Evolutionary conservation across 1,140 invertebrate genomes (phyloP), one percentile per base, ranked within the genome.

Genomic region (Laupala kohalensis): DNA sequence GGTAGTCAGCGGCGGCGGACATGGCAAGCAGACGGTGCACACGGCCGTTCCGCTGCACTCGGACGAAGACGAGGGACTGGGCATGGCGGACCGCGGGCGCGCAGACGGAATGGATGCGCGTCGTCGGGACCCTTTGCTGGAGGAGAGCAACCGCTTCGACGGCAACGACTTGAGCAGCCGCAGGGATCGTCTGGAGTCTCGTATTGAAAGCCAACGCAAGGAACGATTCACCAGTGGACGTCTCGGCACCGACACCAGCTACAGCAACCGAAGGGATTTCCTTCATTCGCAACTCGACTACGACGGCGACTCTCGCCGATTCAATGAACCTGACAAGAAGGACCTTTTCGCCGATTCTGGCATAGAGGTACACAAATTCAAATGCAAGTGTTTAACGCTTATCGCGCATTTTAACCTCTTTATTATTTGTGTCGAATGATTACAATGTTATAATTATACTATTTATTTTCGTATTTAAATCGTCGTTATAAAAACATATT

Each of bases 331-430:
- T 15, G 25, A 19, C n/a, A 71, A 71, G 70, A 87, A 88, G 72
- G 88, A 87, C 74, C 83, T 86, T 29, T 80, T 89, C 25, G 89
- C 88, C 4, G 90, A 92, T 80, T 92, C 90, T 1, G 90, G 90
- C 0, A 92, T 91, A 70, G 90, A 91, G 77, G 91, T 91, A 74
- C 89, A 92, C 75, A 90, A 90, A n/a, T n/a, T n/a, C n/a, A n/a
- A n/a, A n/a, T n/a, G n/a, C n/a, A n/a, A n/a, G n/a, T n/a, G n/a
- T n/a, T n/a, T n/a, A n/a, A n/a, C n/a, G n/a, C n/a, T n/a, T n/a
- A n/a, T n/a, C n/a, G n/a, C n/a, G n/a, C n/a, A n/a, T n/a, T n/a
- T n/a, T n/a, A n/a, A n/a, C n/a, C n/a, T n/a, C n/a, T n/a, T n/a
- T n/a, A n/a, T n/a, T n/a, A n/a, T n/a, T n/a, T n/a, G n/a, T n/a